Conservation (phyloP, 2,113 vertebrate species). For the Onychostruthus taczanowskii region DNA sequence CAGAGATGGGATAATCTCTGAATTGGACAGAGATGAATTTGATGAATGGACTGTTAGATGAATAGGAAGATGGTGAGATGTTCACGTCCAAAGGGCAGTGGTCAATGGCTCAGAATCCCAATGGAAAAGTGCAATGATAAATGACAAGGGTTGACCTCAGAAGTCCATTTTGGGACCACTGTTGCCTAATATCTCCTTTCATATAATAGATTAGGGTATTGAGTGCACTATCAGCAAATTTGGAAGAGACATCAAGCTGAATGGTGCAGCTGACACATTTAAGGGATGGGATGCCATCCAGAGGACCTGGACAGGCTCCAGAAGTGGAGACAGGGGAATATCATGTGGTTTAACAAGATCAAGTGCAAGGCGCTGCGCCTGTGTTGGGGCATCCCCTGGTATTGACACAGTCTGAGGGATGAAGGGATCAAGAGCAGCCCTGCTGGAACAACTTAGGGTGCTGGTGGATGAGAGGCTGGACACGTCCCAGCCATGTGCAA, state of each 20-base stretch:
- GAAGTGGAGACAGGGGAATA: neutral
- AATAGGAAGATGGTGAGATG: neutral
- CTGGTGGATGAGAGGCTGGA: neutral
- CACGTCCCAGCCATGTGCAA: too few relatives aligned
- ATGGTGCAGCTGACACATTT: neutral
- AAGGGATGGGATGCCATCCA: neutral
- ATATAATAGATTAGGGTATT: neutral
- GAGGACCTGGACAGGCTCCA: neutral
- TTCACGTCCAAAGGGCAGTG: neutral
- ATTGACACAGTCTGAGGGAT: rapidly evolving
- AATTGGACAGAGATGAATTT: neutral
- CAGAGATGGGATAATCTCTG: neutral
- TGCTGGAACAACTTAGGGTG: neutral
- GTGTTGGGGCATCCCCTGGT: rapidly evolving
- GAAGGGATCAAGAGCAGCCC: neutral
- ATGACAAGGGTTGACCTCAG: neutral
- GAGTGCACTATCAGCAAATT: neutral
- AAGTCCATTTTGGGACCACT: rapidly evolving
- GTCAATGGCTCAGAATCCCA: neutral
- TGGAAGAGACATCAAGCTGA: neutral
- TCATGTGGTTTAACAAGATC: neutral
- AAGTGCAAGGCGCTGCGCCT: neutral
- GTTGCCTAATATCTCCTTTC: neutral
- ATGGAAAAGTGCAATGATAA: neutral
- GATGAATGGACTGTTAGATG: neutral